Evolutionary conservation across 2,888 invertebrate species (phyloP).

Genomic region (Parascotia fuliginaria): DNA sequence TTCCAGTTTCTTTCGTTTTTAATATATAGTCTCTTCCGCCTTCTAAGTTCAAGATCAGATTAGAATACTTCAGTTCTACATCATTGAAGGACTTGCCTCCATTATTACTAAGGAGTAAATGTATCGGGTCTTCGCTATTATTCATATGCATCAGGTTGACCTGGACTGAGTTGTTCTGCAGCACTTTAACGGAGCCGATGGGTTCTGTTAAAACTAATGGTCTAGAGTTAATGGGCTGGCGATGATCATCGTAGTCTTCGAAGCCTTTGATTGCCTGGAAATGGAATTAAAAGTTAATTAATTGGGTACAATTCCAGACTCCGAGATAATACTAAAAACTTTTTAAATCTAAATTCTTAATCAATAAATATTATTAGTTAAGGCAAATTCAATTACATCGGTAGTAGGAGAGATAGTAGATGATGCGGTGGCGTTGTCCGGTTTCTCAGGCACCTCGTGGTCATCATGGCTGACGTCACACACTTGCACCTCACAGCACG

Average conservation of each 20-base stretch:
- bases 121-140: slow-evolving; percentile 68
- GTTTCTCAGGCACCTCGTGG: slow-evolving; percentile 86
- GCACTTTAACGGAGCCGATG: slow-evolving; percentile 76
- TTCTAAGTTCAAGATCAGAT: slow-evolving; percentile 73
- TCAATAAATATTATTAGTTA: no score
- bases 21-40: slow-evolving; percentile 77
- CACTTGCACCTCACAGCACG: slow-evolving; percentile 93
- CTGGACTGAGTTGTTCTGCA: slow-evolving; percentile 80
- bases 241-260: slow-evolving; percentile 47
- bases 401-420: slow-evolving; percentile 51
- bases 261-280: slow-evolving; percentile 44
- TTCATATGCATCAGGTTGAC: slow-evolving; percentile 75
- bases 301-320: no score
- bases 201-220: slow-evolving; percentile 72
- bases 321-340: no score
- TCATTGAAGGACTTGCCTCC: slow-evolving; percentile 71
- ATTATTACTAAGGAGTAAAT: slow-evolving; percentile 72
- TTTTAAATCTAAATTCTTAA: no score
- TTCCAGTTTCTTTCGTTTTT: slow-evolving; percentile 79
- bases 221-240: slow-evolving; percentile 40
- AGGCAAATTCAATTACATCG: slow-evolving; percentile 39
- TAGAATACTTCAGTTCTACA: slow-evolving; percentile 70
- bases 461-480: slow-evolving; percentile 94
- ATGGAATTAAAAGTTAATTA: neutral
- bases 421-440: slow-evolving; percentile 56